A percentile compares a stretch with the other conserved stretches of the same genome.
Conservation (phyloP, 2,888 invertebrate species). For the Sphecodes monilicornis region DNA sequence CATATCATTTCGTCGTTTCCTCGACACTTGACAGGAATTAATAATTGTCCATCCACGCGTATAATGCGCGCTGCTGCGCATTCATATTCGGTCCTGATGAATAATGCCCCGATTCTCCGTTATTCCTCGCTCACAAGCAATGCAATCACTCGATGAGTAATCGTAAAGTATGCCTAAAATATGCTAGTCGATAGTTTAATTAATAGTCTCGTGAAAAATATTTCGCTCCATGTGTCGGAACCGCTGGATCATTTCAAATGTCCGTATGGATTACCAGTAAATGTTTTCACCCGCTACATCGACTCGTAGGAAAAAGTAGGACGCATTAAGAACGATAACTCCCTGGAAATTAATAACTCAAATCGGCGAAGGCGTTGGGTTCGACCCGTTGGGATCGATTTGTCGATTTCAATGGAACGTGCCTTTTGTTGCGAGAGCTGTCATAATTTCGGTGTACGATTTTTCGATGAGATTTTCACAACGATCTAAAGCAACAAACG, state of each 20-base stretch:
- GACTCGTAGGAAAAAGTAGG: neutral
- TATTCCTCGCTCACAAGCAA: neutral
- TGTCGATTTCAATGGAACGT: neutral
- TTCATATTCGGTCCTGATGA: constrained; percentile 16
- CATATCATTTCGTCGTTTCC: constrained; percentile 58
- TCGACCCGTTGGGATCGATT: neutral
- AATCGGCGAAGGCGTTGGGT: neutral
- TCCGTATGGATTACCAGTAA: neutral
- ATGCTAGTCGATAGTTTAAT: neutral
- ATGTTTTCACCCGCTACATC: neutral
- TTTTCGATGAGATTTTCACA: neutral
- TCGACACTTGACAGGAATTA: constrained; percentile 57
- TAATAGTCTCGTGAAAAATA: neutral
- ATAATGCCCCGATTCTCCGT: constrained; percentile 29
- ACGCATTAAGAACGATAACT: neutral
- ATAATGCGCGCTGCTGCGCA: constrained; percentile 33
- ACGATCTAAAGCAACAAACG: neutral
- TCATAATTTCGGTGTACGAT: neutral
- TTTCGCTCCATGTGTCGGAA: neutral
- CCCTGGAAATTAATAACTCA: neutral
- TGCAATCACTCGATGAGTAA: constrained; percentile 16
- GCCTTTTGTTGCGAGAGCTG: neutral
- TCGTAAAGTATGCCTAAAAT: neutral
- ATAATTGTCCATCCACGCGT: constrained; percentile 45
- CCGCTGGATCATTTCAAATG: neutral